These are phyloP conservation scores for Scaptomyza cyrtandrae DNA, from an alignment of 2,888 invertebrate genomes.

Conservation along the genomic window DNA sequence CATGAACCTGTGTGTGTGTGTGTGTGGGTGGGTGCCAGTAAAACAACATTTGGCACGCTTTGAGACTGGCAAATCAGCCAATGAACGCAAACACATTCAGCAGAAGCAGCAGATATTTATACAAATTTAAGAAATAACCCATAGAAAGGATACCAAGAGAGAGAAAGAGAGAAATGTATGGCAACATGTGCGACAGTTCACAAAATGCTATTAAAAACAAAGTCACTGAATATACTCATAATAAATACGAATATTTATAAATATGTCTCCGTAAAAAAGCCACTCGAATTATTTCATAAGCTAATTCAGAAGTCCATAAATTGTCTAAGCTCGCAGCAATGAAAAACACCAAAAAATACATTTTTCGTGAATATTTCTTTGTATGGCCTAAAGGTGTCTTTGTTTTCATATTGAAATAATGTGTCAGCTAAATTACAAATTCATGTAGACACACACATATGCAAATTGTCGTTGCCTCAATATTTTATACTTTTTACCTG, in stretches of 20 bases:
- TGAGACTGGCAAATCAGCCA: conserved; percentile 72
- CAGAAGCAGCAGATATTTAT: conserved; percentile 55
- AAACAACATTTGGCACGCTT: conserved; percentile 75
- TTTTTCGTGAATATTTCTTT: background rate
- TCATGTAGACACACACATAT: background rate
- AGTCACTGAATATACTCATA: conserved; percentile 30
- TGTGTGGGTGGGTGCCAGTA: conserved; percentile 36
- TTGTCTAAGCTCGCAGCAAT: conserved; percentile 8
- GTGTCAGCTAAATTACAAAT: background rate
- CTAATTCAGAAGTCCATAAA: conserved; percentile 12
- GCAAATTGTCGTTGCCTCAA: conserved; percentile 3
- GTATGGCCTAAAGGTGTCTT: background rate
- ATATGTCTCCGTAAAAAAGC: conserved; percentile 28
- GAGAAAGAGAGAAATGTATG: conserved; percentile 6
- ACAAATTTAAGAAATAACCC: conserved; percentile 59
- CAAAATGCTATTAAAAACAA: conserved; percentile 41
- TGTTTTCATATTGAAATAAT: background rate
- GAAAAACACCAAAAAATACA: conserved; percentile 2
- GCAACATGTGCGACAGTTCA: conserved; percentile 60
- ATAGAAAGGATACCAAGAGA: conserved; percentile 17
- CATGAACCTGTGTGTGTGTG: conserved; percentile 8
- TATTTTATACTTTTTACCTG: background rate
- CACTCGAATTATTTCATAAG: conserved; percentile 44
- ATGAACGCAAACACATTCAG: conserved; percentile 48
- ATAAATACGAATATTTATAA: conserved; percentile 34